A percentile compares a stretch with the other conserved stretches of the same genome.
Evolutionary conservation across 2,797 vertebrate genomes (phyloP).

Genomic region (Staurois parvus): DNA sequence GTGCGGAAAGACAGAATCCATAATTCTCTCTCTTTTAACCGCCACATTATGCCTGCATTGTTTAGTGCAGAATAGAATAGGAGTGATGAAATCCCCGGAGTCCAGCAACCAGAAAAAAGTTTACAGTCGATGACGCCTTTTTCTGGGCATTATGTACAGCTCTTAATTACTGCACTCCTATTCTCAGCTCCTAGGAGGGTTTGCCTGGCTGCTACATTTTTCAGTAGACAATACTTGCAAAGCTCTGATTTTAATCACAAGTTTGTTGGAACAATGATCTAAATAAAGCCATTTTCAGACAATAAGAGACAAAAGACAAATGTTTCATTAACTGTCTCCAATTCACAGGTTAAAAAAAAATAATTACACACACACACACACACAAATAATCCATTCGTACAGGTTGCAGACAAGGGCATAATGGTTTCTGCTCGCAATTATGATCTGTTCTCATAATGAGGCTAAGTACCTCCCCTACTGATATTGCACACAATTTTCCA

Average conservation of each 20-base stretch:
- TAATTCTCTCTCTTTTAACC: constrained; percentile 26
- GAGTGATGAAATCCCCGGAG: constrained; percentile 12
- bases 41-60: constrained; percentile 3
- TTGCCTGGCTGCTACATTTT: neutral
- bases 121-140: neutral
- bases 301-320: too few species aligned
- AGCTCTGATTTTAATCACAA: neutral
- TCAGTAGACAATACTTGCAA: neutral
- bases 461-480: too few species aligned
- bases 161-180: neutral
- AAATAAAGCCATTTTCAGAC: neutral
- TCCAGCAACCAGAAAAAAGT: neutral
- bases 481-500: neutral
- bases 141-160: neutral
- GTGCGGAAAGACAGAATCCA: constrained; percentile 27
- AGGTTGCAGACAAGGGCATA: too few species aligned
- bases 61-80: constrained; percentile 8
- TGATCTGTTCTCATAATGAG: too few species aligned
- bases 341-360: too few species aligned
- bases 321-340: too few species aligned
- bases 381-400: too few species aligned
- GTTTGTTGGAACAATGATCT: neutral
- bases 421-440: too few species aligned
- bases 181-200: neutral
- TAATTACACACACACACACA: too few species aligned